phyloP scores from a whole-genome alignment of 1,140 invertebrate species.

The Homalodisca vitripennis region DNA sequence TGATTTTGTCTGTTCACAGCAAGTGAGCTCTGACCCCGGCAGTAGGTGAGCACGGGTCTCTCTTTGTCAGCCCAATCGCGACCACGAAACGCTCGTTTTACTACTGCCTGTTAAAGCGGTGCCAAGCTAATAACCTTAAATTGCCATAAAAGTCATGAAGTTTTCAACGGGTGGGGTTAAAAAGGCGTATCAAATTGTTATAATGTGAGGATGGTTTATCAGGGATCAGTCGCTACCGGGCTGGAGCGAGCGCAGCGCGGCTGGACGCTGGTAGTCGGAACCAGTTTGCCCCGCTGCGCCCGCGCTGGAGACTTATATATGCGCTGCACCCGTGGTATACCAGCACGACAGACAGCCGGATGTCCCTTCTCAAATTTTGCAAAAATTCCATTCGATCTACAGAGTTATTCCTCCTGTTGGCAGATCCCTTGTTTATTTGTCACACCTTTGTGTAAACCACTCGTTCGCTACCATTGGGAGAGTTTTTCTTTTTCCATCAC shows the following conservation, averaged over 20 bases:
- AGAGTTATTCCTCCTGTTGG: background rate
- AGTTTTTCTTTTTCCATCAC: background rate
- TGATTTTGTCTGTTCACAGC: too few relatives aligned
- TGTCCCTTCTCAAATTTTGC: conserved; percentile 19
- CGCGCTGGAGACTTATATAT: too few relatives aligned
- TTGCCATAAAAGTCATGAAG: conserved; percentile 23
- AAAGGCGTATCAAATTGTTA: conserved; percentile 26
- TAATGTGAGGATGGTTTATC: conserved; percentile 14
- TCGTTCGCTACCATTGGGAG: conserved; percentile 3
- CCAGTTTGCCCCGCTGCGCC: conserved; percentile 2
- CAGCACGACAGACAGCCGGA: background rate
- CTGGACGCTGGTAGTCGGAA: too few relatives aligned
- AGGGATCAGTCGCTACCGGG: conserved; percentile 19
- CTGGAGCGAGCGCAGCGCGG: too few relatives aligned
- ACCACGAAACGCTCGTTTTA: background rate
- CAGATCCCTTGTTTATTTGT: conserved; percentile 16
- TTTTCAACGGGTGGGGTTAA: conserved; percentile 19
- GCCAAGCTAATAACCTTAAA: conserved; percentile 19
- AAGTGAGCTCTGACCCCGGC: too few relatives aligned
- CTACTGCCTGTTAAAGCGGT: background rate
- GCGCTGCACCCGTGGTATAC: conserved; percentile 7
- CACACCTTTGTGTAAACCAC: conserved; percentile 15
- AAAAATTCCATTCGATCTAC: conserved; percentile 16
- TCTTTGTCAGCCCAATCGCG: conserved; percentile 14
- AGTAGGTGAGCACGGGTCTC: too few relatives aligned